These are phyloP conservation scores for Trachymyrmex septentrionalis DNA, from an alignment of 1,140 invertebrate species.

Conservation along the genomic window DNA sequence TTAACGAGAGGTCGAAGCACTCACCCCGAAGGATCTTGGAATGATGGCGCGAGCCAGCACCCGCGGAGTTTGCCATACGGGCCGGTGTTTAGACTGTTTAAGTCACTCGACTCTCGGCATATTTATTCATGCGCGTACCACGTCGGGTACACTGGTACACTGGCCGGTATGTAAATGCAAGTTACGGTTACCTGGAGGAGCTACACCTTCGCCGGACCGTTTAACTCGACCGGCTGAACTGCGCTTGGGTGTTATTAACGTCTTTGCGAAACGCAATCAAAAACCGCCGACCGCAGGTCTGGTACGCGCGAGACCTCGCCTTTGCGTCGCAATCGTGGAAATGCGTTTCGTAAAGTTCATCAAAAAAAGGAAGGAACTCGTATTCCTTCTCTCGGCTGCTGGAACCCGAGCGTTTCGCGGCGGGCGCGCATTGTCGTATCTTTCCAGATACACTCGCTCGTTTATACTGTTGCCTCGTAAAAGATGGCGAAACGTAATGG, in stretches of 20 bases:
- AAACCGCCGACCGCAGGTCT: slow-evolving; percentile 41
- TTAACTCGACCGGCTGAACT: slow-evolving; percentile 66
- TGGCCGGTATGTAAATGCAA: slow-evolving; percentile 79
- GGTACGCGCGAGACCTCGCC: neutral
- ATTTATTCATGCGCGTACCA: slow-evolving; percentile 79
- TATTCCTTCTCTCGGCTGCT: neutral
- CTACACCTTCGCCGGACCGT: slow-evolving; percentile 1
- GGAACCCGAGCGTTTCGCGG: neutral
- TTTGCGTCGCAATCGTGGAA: slow-evolving; percentile 2
- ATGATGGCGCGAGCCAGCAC: slow-evolving; percentile 8
- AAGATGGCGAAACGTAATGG: neutral
- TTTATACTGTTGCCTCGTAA: slow-evolving; percentile 39
- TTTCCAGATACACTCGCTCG: slow-evolving; percentile 16
- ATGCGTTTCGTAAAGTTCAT: slow-evolving; percentile 33
- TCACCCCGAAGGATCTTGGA: slow-evolving; percentile 30
- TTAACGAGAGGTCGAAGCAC: slow-evolving; percentile 47
- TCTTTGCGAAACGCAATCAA: slow-evolving; percentile 51
- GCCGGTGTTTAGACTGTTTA: slow-evolving; percentile 77
- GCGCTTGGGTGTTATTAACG: slow-evolving; percentile 70
- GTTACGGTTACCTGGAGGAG: slow-evolving; percentile 72
- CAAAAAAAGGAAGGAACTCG: neutral
- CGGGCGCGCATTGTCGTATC: neutral
- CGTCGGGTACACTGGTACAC: slow-evolving; percentile 64
- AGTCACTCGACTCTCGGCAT: slow-evolving; percentile 72
- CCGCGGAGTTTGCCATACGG: slow-evolving; percentile 52